Conservation (phyloP, 2,797 vertebrate genomes). For the Dipus sagitta region DNA sequence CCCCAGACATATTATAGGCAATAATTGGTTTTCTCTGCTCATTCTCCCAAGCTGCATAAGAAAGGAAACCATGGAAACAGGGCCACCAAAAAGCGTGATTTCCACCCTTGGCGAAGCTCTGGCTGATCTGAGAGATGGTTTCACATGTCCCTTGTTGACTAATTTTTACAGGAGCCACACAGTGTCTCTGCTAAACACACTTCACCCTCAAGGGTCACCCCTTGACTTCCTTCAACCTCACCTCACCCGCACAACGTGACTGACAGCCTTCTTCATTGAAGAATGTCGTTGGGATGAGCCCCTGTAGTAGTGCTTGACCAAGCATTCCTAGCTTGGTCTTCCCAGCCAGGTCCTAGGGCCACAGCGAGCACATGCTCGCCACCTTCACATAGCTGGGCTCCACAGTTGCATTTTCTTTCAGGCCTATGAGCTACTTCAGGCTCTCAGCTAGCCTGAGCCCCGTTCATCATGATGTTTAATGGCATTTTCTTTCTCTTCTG, state of each 20-base stretch:
- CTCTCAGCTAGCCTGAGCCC: neutral
- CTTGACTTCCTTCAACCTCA: constrained; percentile 59
- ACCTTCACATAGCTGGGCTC: neutral
- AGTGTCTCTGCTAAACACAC: constrained; percentile 26
- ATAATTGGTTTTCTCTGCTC: constrained; percentile 68
- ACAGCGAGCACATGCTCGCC: neutral
- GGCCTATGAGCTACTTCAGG: neutral
- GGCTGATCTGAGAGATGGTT: constrained; percentile 61
- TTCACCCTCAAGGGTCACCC: constrained; percentile 40
- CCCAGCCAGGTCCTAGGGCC: too few relatives aligned
- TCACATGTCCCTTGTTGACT: constrained; percentile 61
- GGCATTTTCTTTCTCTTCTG: constrained; percentile 2
- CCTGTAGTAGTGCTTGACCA: neutral
- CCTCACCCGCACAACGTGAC: neutral
- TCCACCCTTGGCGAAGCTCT: constrained; percentile 69
- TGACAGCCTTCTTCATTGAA: neutral
- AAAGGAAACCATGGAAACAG: constrained; percentile 78
- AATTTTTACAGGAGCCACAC: constrained; percentile 40
- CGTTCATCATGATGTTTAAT: neutral
- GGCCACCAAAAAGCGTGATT: constrained; percentile 65
- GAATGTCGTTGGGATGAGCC: neutral
- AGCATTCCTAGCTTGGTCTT: neutral
- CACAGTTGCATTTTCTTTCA: neutral
- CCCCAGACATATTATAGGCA: constrained; percentile 48
- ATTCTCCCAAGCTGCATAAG: constrained; percentile 62